Conservation (phyloP, 2,113 vertebrate species). For the Apeltes quadracus region DNA sequence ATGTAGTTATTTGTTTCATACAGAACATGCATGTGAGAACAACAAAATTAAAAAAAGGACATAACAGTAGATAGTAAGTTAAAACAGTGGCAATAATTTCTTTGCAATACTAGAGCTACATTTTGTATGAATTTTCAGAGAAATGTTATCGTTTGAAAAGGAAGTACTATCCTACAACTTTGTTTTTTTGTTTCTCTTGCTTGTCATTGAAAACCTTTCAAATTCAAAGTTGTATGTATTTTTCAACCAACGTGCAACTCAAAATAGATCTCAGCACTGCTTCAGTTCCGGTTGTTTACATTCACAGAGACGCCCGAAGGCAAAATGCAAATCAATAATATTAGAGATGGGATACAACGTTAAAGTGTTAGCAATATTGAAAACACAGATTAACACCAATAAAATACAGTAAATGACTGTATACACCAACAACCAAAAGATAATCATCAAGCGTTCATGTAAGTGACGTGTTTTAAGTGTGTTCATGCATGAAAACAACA, state of each 20-base stretch:
- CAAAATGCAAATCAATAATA: neutral
- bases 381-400: conserved; percentile 16
- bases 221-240: neutral
- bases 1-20: neutral
- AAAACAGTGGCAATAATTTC: neutral
- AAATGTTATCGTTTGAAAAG: neutral
- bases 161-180: neutral
- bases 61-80: neutral
- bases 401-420: conserved; percentile 1
- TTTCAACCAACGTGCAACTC: neutral
- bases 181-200: neutral
- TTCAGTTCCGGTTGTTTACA: neutral
- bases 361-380: conserved; percentile 25
- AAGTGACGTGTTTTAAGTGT: conserved; percentile 30
- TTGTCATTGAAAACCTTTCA: neutral
- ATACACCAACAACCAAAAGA: conserved; percentile 18
- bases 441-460: conserved; percentile 25
- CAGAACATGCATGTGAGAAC: neutral
- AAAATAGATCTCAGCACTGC: neutral
- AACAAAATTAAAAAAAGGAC: neutral
- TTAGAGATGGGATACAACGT: conserved; percentile 55
- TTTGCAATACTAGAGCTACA: neutral
- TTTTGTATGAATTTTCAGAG: neutral
- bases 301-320: neutral
- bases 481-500: conserved; percentile 70